Evolutionary conservation across 2,113 vertebrate genomes (phyloP).

Genomic region (Phylloscopus whistleri): DNA sequence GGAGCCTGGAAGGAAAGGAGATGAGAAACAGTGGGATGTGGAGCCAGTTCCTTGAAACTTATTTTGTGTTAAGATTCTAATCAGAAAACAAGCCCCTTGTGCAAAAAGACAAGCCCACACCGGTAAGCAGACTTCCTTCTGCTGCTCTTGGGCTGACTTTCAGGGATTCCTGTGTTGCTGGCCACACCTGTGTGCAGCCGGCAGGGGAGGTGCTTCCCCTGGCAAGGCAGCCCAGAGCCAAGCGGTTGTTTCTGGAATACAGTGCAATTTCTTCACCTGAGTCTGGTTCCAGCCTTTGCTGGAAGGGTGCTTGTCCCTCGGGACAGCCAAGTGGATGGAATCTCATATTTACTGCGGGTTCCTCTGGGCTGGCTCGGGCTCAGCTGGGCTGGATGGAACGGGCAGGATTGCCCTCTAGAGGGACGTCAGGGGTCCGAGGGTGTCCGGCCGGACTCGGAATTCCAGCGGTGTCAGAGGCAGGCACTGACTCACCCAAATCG

Average conservation of each 20-base stretch:
- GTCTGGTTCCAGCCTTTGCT: neutral
- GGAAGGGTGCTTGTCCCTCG: neutral
- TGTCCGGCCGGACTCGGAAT: neutral
- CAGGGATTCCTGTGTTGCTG: neutral
- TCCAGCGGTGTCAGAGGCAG: neutral
- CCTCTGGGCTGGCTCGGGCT: neutral
- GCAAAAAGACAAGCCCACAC: neutral
- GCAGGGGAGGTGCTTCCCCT: neutral
- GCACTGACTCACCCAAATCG: neutral
- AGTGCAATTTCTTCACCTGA: accelerated
- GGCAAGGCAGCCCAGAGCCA: neutral
- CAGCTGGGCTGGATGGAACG: neutral
- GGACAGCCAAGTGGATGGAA: neutral
- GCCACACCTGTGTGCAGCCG: neutral
- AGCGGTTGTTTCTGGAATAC: neutral
- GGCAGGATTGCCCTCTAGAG: neutral
- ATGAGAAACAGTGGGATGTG: neutral
- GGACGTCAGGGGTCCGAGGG: neutral
- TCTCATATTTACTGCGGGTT: neutral
- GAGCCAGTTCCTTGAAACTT: neutral
- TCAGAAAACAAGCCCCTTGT: neutral
- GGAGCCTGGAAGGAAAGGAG: neutral
- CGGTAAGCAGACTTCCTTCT: neutral
- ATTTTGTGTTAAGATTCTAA: neutral
- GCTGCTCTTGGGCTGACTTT: neutral